Evolutionary conservation across 2,888 invertebrate species (phyloP), one percentile per base, ranked within the genome.

Genomic region (Quadroppia sp.): DNA sequence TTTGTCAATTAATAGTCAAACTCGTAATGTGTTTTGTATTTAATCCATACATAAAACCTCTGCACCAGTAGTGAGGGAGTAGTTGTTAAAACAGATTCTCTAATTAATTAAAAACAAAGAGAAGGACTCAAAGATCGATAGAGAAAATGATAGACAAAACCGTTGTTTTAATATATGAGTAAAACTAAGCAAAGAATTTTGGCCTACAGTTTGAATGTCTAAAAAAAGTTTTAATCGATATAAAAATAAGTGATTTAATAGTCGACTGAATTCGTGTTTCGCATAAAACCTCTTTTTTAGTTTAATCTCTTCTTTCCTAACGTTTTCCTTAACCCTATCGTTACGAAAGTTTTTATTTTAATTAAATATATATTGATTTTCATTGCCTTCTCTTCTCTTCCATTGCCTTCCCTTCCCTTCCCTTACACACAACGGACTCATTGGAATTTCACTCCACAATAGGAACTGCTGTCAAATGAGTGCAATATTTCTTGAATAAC

Each of bases 291-390:
- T 13, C n/a, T n/a, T n/a, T n/a, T n/a, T n/a, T n/a, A n/a, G n/a
- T 28, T 53, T 53, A 53, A 13, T 53, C 45, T 45, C 15, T 45
- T 45, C 15, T 15, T 17, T 45, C 45, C 15, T 20, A 36, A 9
- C 28, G 20, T 36, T 11, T 2, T 30, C 23, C 69, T 45, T 42
- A 69, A 69, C 69, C 28, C 69, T 45, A 42, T 69, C 69, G 45
- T 25, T 69, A 69, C 69, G 20, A 64, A 64, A 69, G 11, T 69
- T 69, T 69, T 69, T 59, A 2, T 53, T 56, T 56, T 69, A 69
- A 69, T 69, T 69, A 69, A 69, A 69, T 42, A 25, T 6, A 20
- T 69, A 69, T 69, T 23, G 69, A 69, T 69, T 69, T 69, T 69
- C 15, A 4, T 36, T 7, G 6, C 36, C 36, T 36, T 36, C 36